Evolutionary conservation across 2,888 invertebrate species (phyloP).

Genomic region (Macaria notata): DNA sequence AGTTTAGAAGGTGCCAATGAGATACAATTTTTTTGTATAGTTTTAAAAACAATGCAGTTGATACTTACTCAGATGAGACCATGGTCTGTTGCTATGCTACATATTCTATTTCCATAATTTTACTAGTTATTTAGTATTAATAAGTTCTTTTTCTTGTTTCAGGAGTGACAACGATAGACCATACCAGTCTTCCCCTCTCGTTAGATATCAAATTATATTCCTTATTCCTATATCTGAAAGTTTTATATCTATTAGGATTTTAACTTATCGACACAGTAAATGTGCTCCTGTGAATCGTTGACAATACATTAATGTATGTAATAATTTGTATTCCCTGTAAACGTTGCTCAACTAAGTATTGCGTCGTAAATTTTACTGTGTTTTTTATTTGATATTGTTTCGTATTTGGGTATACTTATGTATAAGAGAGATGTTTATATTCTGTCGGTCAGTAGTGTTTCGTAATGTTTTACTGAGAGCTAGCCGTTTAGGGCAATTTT

Average conservation of each 20-base stretch:
- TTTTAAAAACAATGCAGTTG: too few species aligned
- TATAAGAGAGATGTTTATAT: slow-evolving; percentile 23
- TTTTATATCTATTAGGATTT: slow-evolving; percentile 75
- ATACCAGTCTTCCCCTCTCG: slow-evolving; percentile 77
- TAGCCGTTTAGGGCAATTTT: slow-evolving; percentile 29
- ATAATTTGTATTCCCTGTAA: slow-evolving; percentile 68
- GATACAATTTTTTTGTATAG: too few species aligned
- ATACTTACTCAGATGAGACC: too few species aligned
- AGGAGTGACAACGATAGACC: slow-evolving; percentile 75
- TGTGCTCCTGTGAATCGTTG: slow-evolving; percentile 73
- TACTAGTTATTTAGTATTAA: too few species aligned
- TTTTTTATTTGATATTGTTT: slow-evolving; percentile 38
- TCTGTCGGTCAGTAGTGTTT: slow-evolving; percentile 19
- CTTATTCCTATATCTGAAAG: slow-evolving; percentile 72
- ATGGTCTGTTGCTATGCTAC: too few species aligned
- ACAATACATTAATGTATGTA: slow-evolving; percentile 73
- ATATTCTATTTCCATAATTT: too few species aligned
- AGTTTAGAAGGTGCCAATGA: too few species aligned
- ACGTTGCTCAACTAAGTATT: slow-evolving; percentile 75
- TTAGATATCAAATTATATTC: slow-evolving; percentile 76
- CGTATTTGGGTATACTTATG: slow-evolving; percentile 34
- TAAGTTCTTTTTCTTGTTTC: slow-evolving; percentile 42
- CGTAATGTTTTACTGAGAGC: slow-evolving; percentile 15
- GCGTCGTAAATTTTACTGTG: slow-evolving; percentile 42
- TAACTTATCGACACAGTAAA: slow-evolving; percentile 54